These are phyloP conservation scores for Neotragus moschatus DNA, from an alignment of 2,113 vertebrate species.

Conservation along the genomic window DNA sequence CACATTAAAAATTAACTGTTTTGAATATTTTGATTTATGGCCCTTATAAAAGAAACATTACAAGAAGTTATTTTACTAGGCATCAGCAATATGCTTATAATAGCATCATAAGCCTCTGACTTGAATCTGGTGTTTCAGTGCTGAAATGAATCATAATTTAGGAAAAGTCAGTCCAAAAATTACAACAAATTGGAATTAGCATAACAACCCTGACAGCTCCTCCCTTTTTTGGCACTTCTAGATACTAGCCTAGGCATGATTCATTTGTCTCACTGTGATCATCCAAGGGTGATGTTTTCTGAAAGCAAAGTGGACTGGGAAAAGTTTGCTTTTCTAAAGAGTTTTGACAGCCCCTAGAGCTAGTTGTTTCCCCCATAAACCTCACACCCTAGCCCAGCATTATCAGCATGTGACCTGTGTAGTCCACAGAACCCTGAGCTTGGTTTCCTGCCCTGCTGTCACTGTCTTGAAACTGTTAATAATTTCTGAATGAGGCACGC, in stretches of 20 bases:
- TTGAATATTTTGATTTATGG: conserved; percentile 60
- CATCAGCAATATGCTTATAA: conserved; percentile 47
- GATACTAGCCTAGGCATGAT: neutral
- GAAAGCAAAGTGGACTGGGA: neutral
- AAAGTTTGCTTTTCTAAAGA: conserved; percentile 29
- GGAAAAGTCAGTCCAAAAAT: conserved; percentile 33
- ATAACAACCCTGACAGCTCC: neutral
- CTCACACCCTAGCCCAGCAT: neutral
- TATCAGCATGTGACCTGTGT: neutral
- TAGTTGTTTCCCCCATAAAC: neutral
- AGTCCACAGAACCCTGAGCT: neutral
- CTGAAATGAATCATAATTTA: conserved; percentile 61
- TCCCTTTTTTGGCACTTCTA: conserved; percentile 32
- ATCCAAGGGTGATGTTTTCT: conserved; percentile 3
- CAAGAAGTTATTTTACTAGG: conserved; percentile 53
- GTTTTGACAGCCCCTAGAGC: neutral
- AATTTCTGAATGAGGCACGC: neutral
- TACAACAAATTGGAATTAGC: conserved; percentile 28
- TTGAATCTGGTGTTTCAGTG: conserved; percentile 56
- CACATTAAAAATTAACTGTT: conserved; percentile 60
- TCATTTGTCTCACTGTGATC: conserved; percentile 32
- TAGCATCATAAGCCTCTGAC: conserved; percentile 30
- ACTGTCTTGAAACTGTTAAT: neutral
- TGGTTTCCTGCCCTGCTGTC: neutral
- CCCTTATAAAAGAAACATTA: conserved; percentile 66